These are phyloP conservation scores for Hylaea fasciaria DNA, from an alignment of 2,888 invertebrate genomes.

Conservation along the genomic window DNA sequence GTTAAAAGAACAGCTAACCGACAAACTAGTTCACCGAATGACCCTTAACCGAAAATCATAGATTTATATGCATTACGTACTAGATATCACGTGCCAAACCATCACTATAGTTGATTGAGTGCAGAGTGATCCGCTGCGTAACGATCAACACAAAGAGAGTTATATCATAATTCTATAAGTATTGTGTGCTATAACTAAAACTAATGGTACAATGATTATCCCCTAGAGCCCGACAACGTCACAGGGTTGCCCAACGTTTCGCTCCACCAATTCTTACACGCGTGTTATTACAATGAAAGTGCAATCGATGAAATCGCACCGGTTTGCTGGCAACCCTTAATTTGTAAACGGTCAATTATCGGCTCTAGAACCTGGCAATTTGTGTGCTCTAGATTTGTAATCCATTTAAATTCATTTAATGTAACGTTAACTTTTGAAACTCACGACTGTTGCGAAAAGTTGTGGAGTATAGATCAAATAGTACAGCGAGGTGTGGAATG, in stretches of 20 bases:
- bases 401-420: slow-evolving; percentile 7
- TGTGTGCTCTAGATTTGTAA: slow-evolving; percentile 20
- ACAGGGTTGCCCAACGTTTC: slow-evolving; percentile 64
- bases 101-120: too few relatives aligned
- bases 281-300: slow-evolving; percentile 67
- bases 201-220: slow-evolving; percentile 33
- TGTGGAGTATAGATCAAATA: background rate
- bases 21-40: too few relatives aligned
- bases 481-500: background rate
- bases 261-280: slow-evolving; percentile 53
- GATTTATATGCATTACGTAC: too few relatives aligned
- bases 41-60: too few relatives aligned
- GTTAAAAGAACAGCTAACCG: too few relatives aligned
- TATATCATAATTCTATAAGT: too few relatives aligned
- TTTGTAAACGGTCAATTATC: slow-evolving; percentile 39
- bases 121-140: background rate
- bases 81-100: too few relatives aligned
- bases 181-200: background rate
- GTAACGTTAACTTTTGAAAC: slow-evolving; percentile 1
- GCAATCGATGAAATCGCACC: slow-evolving; percentile 50
- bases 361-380: slow-evolving; percentile 17
- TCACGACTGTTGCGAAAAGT: slow-evolving; percentile 7
- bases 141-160: background rate
- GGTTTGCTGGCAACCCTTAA: slow-evolving; percentile 52
- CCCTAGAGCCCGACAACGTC: slow-evolving; percentile 46